Evolutionary conservation across 2,888 invertebrate genomes (phyloP), one percentile per base, ranked within the genome.

Genomic region (Pegoplata infirma): DNA sequence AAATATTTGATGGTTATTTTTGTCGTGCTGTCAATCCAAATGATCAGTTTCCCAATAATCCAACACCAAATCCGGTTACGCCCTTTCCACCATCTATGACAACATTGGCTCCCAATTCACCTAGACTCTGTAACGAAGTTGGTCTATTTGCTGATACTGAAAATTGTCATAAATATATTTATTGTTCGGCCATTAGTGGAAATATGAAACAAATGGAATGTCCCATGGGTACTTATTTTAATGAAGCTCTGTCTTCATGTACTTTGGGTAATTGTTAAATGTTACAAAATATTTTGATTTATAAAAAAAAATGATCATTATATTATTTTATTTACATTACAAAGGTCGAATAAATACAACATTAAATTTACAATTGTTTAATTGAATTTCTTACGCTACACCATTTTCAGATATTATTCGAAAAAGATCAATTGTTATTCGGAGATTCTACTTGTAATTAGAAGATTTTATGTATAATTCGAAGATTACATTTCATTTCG

Each of bases 91-190:
- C 51, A 44, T 46, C 68, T n/a, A 14, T 4, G 12, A 53, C 58
- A 3, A 44, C 66, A 5, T 40, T 6, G 19, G 5, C 55, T 46
- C 4, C 51, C 10, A 32, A 8, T 12, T 5, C 3, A 6, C 59
- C 19, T 5, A 64, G 17, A 7, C 21, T 55, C 16, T 78, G 75
- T 12, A 46, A 58, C 0, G 71, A 83, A 36, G 74, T 84, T 2
- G 89, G 89, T 7, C 76, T 89, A 7, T 81, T 83, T 5, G 76
- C 83, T 4, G 87, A 89, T 77, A 77, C 80, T 2, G 40, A 71
- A 1, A 82, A 89, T 66, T 89, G 89, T 56, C 84, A 72, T n/a
- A 86, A 84, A 36, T 89, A 89, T 69, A 89, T 84, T 59, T 88
- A 86, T 66, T 89, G 89, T 71, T 85, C 86, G 2, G 84, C 83